A percentile compares a stretch with the other conserved stretches of the same genome.
Conservation (phyloP, 2,113 vertebrate genomes). For the Paradisaea rubra region DNA sequence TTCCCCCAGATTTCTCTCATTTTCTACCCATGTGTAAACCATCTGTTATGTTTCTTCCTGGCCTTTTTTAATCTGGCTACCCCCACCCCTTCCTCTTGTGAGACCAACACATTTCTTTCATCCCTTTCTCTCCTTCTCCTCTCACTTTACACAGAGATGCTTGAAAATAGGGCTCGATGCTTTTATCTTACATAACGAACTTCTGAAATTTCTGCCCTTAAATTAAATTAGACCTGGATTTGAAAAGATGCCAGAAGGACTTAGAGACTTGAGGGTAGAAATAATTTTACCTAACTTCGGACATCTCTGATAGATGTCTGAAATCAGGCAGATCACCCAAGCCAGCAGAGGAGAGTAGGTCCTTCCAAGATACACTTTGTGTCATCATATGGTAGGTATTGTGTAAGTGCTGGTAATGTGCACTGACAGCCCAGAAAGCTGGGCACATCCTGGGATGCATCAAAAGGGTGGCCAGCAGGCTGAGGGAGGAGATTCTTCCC, state of each 20-base stretch:
- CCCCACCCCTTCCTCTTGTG: conserved; percentile 55
- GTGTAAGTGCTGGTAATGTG: background rate
- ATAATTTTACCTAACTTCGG: background rate
- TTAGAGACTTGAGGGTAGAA: background rate
- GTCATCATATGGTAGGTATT: background rate
- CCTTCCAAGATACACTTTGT: background rate
- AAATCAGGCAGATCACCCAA: background rate
- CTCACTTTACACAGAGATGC: conserved; percentile 54
- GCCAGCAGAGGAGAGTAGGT: background rate
- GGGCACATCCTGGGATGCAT: accelerated
- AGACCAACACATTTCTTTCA: conserved; percentile 65
- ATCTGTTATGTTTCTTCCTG: conserved; percentile 62
- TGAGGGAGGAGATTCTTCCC: background rate
- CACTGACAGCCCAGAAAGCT: background rate
- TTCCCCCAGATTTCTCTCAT: conserved; percentile 56
- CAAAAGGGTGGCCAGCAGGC: background rate
- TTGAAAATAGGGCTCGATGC: conserved; percentile 50
- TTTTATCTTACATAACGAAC: conserved; percentile 18
- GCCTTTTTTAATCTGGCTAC: conserved; percentile 56
- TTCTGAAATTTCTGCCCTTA: conserved; percentile 50
- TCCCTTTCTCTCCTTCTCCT: conserved; percentile 59
- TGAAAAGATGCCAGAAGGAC: background rate
- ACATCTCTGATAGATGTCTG: background rate
- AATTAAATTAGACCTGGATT: conserved; percentile 39
- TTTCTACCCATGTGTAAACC: conserved; percentile 57